phyloP scores from a whole-genome alignment of 2,888 invertebrate genomes.

The Hetaerina titia region DNA sequence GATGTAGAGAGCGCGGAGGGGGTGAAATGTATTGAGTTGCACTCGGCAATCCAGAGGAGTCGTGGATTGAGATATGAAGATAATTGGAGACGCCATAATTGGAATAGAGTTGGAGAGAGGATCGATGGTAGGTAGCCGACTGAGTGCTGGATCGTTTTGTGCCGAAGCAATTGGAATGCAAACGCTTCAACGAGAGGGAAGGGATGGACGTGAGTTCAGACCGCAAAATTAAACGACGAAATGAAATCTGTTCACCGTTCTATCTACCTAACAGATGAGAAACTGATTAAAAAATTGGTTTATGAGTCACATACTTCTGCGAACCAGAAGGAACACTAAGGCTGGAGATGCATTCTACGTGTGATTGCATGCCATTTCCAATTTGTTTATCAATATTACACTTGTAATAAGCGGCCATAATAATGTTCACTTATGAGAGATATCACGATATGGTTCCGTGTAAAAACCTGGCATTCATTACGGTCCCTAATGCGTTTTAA shows the following conservation, averaged over 20 bases:
- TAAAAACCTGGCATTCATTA: background rate
- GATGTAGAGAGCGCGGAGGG: background rate
- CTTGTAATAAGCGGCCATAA: too few species aligned
- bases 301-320: too few species aligned
- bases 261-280: too few species aligned
- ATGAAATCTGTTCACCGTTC: too few species aligned
- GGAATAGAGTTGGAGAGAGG: background rate
- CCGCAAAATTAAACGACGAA: background rate
- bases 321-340: too few species aligned
- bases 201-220: background rate
- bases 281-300: too few species aligned
- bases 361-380: too few species aligned
- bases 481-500: background rate
- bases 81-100: conserved; percentile 16
- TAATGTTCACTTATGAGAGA: too few species aligned
- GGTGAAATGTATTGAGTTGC: background rate
- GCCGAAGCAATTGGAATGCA: background rate
- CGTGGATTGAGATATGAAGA: conserved; percentile 1
- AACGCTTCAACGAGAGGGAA: background rate
- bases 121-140: background rate
- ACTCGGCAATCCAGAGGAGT: background rate
- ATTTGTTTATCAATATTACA: too few species aligned
- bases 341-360: too few species aligned
- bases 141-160: background rate
- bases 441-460: background rate